Conservation (phyloP, 1,140 invertebrate genomes). For the Drosophila burlai region DNA sequence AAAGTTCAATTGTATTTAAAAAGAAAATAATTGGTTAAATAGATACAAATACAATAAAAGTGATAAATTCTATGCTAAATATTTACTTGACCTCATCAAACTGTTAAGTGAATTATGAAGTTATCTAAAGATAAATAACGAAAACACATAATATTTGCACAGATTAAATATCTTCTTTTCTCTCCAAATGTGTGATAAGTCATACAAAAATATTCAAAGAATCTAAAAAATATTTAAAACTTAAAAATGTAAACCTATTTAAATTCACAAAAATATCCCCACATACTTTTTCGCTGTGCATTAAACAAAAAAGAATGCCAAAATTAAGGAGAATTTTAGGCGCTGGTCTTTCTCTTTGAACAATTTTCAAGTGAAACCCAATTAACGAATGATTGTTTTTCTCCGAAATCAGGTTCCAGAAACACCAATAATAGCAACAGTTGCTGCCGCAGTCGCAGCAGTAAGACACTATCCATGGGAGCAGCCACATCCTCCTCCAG, state of each 20-base stretch:
- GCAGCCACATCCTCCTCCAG: constrained; percentile 21
- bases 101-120: not conserved
- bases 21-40: not conserved
- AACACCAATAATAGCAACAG: constrained; percentile 54
- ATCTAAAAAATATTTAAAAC: not conserved
- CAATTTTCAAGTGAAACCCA: constrained; percentile 39
- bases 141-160: not conserved
- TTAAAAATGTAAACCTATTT: not conserved
- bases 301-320: not conserved
- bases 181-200: not conserved
- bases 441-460: constrained; percentile 74
- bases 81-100: not conserved
- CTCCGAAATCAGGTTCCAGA: constrained; percentile 30
- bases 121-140: not conserved
- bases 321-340: constrained; percentile 20
- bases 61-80: too few species aligned
- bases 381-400: constrained; percentile 32
- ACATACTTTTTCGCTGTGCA: constrained; percentile 25
- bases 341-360: constrained; percentile 16
- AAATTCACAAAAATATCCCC: not conserved
- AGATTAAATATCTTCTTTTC: not conserved
- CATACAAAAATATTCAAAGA: too few species aligned
- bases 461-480: constrained; percentile 52
- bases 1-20: too few species aligned
- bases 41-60: too few species aligned